Evolutionary conservation across 2,888 invertebrate genomes (phyloP), one percentile per base, ranked within the genome.

Genomic region (Xylota segnis): DNA sequence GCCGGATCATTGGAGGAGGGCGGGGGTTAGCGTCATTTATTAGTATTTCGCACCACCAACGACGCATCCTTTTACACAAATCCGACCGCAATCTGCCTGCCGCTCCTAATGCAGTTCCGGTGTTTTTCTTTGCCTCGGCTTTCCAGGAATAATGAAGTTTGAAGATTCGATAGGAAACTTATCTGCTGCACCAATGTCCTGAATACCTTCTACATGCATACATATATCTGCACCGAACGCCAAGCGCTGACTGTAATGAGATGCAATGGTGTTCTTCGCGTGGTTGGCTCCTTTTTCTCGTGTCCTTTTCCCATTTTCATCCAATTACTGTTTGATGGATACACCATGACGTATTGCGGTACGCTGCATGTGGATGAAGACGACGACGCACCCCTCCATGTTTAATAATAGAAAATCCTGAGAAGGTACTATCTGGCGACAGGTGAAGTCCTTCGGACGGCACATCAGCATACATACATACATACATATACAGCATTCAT

Each of bases 301-400:
- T 70, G 45, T 71, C 54, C 68, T 65, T 71, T 79, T 61, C n/a
- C 52, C 65, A 59, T 81, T 81, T 82, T 82, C 77, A 86, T 86
- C 86, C 86, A 86, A 86, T 86, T 86, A 86, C 76, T 68, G 72
- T 86, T 84, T 84, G 84, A 84, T 81, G 84, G 84, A 84, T 84
- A 81, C 47, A 65, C 84, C 61, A 63, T 82, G 82, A 72, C 86
- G 76, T 82, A 86, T 82, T 82, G 72, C 76, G 61, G 72, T 82
- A 66, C 68, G 61, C 66, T 76, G 82, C 86, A 72, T 66, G 59
- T 37, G 10, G 6, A 7, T 34, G 23, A 43, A 34, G 7, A 10
- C 14, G 50, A 9, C n/a, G 14, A n/a, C 23, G 12, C 23, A 9
- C 7, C 14, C 50, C 43, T 12, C 14, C 34, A 16, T 86, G 76